These are phyloP conservation scores for Gymnobelideus leadbeateri DNA, from an alignment of 2,113 vertebrate genomes.

Conservation along the genomic window DNA sequence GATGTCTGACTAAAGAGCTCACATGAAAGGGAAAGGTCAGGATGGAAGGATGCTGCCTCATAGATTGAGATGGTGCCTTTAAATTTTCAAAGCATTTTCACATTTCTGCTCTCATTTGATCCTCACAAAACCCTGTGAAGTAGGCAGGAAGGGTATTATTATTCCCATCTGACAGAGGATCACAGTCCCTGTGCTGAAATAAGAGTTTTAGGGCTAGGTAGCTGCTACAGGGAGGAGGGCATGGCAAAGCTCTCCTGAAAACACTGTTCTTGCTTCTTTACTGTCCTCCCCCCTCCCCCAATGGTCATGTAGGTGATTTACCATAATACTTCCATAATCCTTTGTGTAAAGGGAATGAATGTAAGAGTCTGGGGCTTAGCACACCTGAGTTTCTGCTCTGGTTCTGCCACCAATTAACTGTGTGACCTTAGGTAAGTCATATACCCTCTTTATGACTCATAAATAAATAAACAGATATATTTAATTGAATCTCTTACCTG, in stretches of 20 bases:
- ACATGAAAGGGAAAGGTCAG: not conserved
- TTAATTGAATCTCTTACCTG: slow-evolving; percentile 31
- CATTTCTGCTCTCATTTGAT: not conserved
- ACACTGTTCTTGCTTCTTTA: not conserved
- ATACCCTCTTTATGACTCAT: slow-evolving; percentile 17
- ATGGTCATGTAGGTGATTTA: not conserved
- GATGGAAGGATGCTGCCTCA: not conserved
- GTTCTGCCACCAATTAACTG: slow-evolving; percentile 16
- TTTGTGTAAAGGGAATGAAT: not conserved
- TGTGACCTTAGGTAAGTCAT: not conserved
- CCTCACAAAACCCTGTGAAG: not conserved
- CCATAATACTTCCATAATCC: not conserved
- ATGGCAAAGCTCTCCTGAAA: not conserved
- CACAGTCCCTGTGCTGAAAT: not conserved
- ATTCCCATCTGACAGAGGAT: not conserved
- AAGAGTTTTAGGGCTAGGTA: not conserved
- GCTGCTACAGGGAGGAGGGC: not conserved
- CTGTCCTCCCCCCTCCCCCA: not conserved
- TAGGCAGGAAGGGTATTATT: not conserved
- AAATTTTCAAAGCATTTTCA: not conserved
- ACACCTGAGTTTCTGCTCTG: not conserved
- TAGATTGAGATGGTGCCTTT: not conserved
- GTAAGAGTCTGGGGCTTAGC: not conserved
- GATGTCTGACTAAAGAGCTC: not conserved
- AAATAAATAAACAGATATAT: not conserved